These are phyloP conservation scores for Lucifuga dentata DNA, from an alignment of 2,113 vertebrate genomes.

Conservation along the genomic window DNA sequence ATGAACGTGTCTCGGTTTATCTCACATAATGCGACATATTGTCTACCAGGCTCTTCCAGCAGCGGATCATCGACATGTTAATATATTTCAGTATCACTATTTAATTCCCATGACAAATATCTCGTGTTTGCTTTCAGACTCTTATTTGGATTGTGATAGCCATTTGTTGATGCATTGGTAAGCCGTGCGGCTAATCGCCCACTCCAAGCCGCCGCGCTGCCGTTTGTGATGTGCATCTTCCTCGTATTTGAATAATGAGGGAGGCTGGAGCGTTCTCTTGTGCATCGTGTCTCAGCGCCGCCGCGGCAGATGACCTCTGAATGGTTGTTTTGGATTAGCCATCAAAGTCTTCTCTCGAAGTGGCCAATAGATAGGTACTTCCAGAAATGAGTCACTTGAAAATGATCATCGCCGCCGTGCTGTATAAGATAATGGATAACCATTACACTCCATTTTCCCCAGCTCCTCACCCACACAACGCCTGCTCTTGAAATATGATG, in stretches of 20 bases:
- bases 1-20: slow-evolving; percentile 52
- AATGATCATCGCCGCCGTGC: slow-evolving; percentile 79
- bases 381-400: slow-evolving; percentile 85
- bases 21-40: slow-evolving; percentile 16
- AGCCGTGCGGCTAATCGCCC: slow-evolving; percentile 67
- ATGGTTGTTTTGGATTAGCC: slow-evolving; percentile 84
- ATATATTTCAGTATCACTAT: slow-evolving; percentile 44
- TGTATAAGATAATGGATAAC: slow-evolving; percentile 84
- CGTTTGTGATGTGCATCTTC: slow-evolving; percentile 68
- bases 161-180: slow-evolving; percentile 68
- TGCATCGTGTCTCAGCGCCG: slow-evolving; percentile 64
- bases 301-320: slow-evolving; percentile 75
- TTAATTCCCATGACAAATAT: slow-evolving; percentile 67
- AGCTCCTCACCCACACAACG: slow-evolving; percentile 78
- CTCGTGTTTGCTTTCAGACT: slow-evolving; percentile 54
- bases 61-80: slow-evolving; percentile 53
- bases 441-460: slow-evolving; percentile 81
- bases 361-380: slow-evolving; percentile 81
- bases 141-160: slow-evolving; percentile 53
- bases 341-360: slow-evolving; percentile 79
- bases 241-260: slow-evolving; percentile 81
- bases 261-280: slow-evolving; percentile 73
- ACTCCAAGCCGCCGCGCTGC: slow-evolving; percentile 49
- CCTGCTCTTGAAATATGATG: slow-evolving; percentile 85
- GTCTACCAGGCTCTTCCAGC: slow-evolving; percentile 8